These are phyloP conservation scores for Plumapathes pennacea DNA, from an alignment of 92 coral and sea anemone species.

Conservation along the genomic window DNA sequence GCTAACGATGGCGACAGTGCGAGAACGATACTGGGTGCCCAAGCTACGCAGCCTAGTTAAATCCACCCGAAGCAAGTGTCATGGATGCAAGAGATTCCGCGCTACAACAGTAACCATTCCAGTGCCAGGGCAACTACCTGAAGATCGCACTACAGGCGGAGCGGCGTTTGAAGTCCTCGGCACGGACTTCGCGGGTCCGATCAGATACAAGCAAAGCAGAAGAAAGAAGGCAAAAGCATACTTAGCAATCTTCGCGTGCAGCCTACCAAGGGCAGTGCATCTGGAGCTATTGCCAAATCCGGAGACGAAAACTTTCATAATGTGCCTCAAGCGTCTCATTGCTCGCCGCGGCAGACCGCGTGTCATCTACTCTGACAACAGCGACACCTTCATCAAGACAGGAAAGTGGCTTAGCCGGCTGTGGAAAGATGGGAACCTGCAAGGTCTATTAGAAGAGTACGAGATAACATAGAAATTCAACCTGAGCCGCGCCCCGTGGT, in stretches of 20 bases:
- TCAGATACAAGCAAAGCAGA: conserved; percentile 5
- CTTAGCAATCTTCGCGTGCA: conserved; percentile 15
- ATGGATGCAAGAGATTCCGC: conserved; percentile 17
- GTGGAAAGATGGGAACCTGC: conserved; percentile 13
- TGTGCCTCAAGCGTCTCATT: conserved; percentile 18
- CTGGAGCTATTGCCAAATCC: conserved; percentile 11
- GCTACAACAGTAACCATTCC: background rate
- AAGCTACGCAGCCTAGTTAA: conserved; percentile 11
- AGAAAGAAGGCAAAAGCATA: conserved; percentile 21
- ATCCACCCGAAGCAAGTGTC: background rate
- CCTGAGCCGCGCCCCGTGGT: conserved; percentile 30
- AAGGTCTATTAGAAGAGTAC: conserved; percentile 6
- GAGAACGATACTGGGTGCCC: conserved; percentile 22
- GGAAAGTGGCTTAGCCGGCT: conserved; percentile 1
- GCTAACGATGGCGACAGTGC: conserved; percentile 39
- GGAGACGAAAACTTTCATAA: conserved; percentile 25
- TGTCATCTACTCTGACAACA: conserved; percentile 23
- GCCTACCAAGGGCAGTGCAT: conserved; percentile 24
- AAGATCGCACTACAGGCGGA: conserved; percentile 11
- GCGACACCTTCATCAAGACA: conserved; percentile 22
- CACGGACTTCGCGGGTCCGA: conserved; percentile 30
- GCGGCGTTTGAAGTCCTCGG: conserved; percentile 31
- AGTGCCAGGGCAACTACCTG: conserved; percentile 10
- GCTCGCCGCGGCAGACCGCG: conserved; percentile 25
- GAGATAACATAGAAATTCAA: conserved; percentile 29